These are phyloP conservation scores for Lycocorax pyrrhopterus DNA, from an alignment of 2,113 vertebrate species.

Conservation along the genomic window DNA sequence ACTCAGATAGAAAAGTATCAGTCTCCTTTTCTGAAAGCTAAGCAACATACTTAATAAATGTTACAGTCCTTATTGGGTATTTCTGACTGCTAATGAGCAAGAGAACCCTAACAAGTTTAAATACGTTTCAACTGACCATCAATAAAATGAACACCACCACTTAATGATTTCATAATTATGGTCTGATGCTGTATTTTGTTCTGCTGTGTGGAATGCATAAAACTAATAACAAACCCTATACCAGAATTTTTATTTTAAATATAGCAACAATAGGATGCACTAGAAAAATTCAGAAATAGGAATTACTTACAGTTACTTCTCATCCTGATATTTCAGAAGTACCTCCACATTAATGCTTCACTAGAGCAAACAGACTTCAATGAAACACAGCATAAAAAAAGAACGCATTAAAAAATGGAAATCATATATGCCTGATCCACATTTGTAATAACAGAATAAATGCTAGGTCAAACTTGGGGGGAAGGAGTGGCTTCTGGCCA, in stretches of 20 bases:
- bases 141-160: not conserved
- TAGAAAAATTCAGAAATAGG: not conserved
- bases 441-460: not conserved
- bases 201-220: not conserved
- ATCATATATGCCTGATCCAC: not conserved
- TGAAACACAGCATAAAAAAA: not conserved
- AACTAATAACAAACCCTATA: not conserved
- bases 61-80: fast-evolving
- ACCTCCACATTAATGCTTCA: not conserved
- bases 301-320: not conserved
- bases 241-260: not conserved
- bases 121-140: not conserved
- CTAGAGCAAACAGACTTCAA: not conserved
- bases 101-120: not conserved
- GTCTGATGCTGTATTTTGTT: not conserved
- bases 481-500: not conserved
- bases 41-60: not conserved
- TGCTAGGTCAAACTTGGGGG: not conserved
- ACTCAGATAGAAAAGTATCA: not conserved
- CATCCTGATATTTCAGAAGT: not conserved
- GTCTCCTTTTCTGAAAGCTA: not conserved
- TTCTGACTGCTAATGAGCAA: not conserved
- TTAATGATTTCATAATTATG: not conserved
- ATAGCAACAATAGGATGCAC: not conserved
- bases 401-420: not conserved